Conservation (phyloP, 2,797 vertebrate genomes). For the Salarias fasciatus region DNA sequence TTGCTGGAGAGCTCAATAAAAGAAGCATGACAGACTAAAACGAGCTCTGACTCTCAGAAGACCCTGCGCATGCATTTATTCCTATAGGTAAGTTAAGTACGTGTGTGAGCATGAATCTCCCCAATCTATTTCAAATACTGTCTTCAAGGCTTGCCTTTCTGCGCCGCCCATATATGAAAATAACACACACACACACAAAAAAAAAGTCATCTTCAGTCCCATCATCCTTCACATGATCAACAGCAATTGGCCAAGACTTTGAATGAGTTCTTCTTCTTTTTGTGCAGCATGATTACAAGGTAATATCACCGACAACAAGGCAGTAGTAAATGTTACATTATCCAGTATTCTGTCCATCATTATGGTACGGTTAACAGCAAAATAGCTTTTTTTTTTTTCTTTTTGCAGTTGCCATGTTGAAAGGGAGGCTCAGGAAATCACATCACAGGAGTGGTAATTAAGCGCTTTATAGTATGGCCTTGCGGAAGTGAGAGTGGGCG, state of each 20-base stretch:
- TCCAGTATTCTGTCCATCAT: constrained; percentile 41
- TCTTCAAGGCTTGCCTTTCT: constrained; percentile 6
- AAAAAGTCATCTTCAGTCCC: constrained; percentile 8
- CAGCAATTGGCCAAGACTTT: constrained; percentile 43
- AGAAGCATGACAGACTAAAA: background rate
- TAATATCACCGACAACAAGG: constrained; percentile 38
- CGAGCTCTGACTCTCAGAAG: constrained; percentile 5
- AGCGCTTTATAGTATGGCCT: constrained; percentile 32
- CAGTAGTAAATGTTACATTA: constrained; percentile 49
- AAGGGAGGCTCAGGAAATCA: constrained; percentile 30
- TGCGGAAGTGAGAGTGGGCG: constrained; percentile 34
- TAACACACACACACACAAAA: too few relatives aligned
- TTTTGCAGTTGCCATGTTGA: constrained; percentile 22
- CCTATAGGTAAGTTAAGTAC: constrained; percentile 1
- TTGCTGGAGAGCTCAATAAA: background rate
- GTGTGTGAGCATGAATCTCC: background rate
- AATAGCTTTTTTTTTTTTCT: background rate
- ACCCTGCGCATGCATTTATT: constrained; percentile 16
- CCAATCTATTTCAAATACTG: background rate
- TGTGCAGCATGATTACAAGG: constrained; percentile 41
- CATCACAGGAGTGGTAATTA: constrained; percentile 50
- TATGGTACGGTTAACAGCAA: constrained; percentile 29
- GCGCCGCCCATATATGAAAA: constrained; percentile 19
- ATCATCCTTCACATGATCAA: constrained; percentile 41
- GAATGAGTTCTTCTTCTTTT: constrained; percentile 27